Conservation (phyloP, 2,797 vertebrate genomes). For the Spheniscus humboldti region DNA sequence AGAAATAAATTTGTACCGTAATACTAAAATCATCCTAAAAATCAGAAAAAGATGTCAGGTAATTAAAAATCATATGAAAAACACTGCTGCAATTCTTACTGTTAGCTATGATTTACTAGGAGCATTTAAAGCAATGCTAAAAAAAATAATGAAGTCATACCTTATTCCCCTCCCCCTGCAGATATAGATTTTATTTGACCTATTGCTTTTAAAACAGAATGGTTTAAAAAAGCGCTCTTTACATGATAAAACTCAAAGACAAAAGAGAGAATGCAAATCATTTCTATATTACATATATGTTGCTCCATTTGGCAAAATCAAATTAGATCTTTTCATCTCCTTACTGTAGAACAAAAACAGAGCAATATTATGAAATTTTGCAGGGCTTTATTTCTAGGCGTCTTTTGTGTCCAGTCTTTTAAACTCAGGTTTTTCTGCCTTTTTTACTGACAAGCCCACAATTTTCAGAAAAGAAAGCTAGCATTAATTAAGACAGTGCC, state of each 20-base stretch:
- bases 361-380: constrained; percentile 81
- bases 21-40: constrained; percentile 2
- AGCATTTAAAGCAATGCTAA: constrained; percentile 51
- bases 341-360: constrained; percentile 78
- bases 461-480: constrained; percentile 99
- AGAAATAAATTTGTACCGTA: neutral
- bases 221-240: constrained; percentile 60
- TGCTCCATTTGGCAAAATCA: constrained; percentile 76
- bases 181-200: constrained; percentile 76
- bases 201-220: constrained; percentile 76
- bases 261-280: constrained; percentile 75
- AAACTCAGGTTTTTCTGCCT: constrained; percentile 82
- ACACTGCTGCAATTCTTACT: neutral
- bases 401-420: constrained; percentile 85
- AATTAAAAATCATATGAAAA: constrained; percentile 31
- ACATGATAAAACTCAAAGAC: constrained; percentile 71
- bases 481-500: constrained; percentile 99
- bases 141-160: constrained; percentile 63
- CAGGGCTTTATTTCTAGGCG: constrained; percentile 76
- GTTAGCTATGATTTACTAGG: neutral
- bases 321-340: constrained; percentile 77
- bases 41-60: neutral
- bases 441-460: constrained; percentile 97
- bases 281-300: constrained; percentile 76
- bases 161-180: constrained; percentile 47